Conservation (phyloP, 2,797 vertebrate genomes). For the Trematomus bernacchii region DNA sequence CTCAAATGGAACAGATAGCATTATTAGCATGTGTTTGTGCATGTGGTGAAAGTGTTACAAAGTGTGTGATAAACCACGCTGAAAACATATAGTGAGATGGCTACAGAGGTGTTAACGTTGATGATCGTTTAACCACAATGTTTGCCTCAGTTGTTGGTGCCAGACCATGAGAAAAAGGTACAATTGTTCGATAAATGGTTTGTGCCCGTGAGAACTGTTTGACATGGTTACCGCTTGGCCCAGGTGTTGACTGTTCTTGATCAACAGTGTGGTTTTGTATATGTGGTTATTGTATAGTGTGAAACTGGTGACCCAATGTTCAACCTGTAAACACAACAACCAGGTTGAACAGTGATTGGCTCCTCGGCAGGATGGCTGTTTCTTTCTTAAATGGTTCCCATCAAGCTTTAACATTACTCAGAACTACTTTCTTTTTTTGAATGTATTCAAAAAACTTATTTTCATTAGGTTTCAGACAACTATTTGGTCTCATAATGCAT, state of each 20-base stretch:
- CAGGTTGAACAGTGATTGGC: not conserved
- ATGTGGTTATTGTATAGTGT: constrained; percentile 52
- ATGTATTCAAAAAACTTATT: too few relatives aligned
- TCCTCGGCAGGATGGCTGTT: not conserved
- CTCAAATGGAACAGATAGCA: too few relatives aligned
- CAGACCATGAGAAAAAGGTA: constrained; percentile 20
- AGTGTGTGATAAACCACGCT: not conserved
- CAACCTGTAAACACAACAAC: constrained; percentile 31
- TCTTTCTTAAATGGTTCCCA: not conserved
- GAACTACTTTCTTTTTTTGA: not conserved
- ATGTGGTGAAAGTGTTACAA: not conserved
- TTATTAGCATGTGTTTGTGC: too few relatives aligned
- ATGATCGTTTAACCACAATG: constrained; percentile 21
- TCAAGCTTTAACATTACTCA: not conserved
- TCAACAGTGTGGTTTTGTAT: constrained; percentile 38
- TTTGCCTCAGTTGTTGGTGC: not conserved
- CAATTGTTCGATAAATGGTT: not conserved
- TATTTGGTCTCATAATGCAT: too few relatives aligned
- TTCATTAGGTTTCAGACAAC: too few relatives aligned
- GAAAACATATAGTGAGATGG: not conserved
- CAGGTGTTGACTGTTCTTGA: constrained; percentile 30
- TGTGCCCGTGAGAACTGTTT: constrained; percentile 36
- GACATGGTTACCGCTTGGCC: constrained; percentile 5
- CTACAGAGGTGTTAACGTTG: not conserved
- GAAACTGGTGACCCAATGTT: constrained; percentile 56